Evolutionary conservation across 2,797 vertebrate genomes (phyloP).

Genomic region (Pygocentrus nattereri): DNA sequence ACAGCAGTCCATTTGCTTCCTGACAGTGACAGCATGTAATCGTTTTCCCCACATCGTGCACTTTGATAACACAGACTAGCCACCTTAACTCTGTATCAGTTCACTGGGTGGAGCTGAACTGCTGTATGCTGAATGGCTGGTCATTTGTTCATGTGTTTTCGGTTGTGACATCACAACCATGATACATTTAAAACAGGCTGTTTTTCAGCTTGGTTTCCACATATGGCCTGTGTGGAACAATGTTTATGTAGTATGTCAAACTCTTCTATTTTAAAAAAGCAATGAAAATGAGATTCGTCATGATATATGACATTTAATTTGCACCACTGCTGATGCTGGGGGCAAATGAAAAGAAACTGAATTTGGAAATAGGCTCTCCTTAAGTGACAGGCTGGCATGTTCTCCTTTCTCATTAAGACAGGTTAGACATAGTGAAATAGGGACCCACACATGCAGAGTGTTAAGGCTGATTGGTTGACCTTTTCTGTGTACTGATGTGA

Average conservation of each 20-base stretch:
- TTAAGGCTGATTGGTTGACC: background rate
- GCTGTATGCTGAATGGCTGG: background rate
- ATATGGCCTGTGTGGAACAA: no score
- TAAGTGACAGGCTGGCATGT: background rate
- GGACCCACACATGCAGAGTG: background rate
- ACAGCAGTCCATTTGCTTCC: background rate
- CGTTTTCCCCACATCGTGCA: no score
- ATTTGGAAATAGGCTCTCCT: background rate
- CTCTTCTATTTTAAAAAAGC: no score
- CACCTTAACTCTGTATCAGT: background rate
- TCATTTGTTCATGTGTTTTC: background rate
- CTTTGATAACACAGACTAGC: background rate
- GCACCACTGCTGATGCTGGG: background rate
- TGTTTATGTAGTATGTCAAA: no score
- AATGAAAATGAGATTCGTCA: no score
- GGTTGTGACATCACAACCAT: background rate
- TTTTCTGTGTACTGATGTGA: background rate
- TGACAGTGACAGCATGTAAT: no score
- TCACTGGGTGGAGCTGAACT: background rate
- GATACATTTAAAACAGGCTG: no score
- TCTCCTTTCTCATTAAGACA: conserved; percentile 10
- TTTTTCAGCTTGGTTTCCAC: no score
- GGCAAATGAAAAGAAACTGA: background rate
- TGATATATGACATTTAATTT: background rate
- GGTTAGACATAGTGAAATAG: no score